phyloP scores from a whole-genome alignment of 2,888 invertebrate genomes.

The Drosophila mimica region DNA sequence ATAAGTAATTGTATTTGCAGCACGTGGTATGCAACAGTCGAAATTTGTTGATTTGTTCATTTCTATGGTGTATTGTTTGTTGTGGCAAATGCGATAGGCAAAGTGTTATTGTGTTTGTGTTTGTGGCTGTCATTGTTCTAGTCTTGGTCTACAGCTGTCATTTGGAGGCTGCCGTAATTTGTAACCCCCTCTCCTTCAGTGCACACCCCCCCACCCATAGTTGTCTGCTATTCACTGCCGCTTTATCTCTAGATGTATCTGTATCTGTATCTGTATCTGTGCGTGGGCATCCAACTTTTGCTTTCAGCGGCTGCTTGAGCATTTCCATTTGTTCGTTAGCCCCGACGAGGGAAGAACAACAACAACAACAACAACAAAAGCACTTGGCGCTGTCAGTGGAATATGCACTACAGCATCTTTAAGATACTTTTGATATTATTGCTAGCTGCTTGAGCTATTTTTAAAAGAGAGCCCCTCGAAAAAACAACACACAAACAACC shows the following conservation, averaged over 20 bases:
- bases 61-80: slow-evolving; percentile 25
- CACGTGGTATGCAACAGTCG: slow-evolving; percentile 26
- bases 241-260: slow-evolving; percentile 15
- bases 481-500: not conserved
- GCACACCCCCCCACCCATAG: not conserved
- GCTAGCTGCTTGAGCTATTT: slow-evolving; percentile 66
- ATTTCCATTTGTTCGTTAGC: slow-evolving; percentile 65
- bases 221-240: slow-evolving; percentile 28
- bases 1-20: not conserved
- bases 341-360: slow-evolving; percentile 1
- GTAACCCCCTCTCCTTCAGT: slow-evolving; percentile 18
- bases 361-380: slow-evolving; percentile 45
- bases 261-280: slow-evolving; percentile 26
- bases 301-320: slow-evolving; percentile 75
- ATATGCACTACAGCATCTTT: slow-evolving; percentile 61
- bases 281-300: slow-evolving; percentile 70
- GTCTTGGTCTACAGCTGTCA: slow-evolving; percentile 70
- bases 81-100: slow-evolving; percentile 19
- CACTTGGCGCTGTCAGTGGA: slow-evolving; percentile 69
- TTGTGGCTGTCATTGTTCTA: slow-evolving; percentile 63
- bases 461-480: slow-evolving; percentile 42
- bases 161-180: slow-evolving; percentile 71
- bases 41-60: slow-evolving; percentile 20
- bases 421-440: slow-evolving; percentile 69
- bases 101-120: slow-evolving; percentile 50